These are phyloP conservation scores for Styela plicata DNA, from an alignment of 23 tunicate species.

Conservation along the genomic window DNA sequence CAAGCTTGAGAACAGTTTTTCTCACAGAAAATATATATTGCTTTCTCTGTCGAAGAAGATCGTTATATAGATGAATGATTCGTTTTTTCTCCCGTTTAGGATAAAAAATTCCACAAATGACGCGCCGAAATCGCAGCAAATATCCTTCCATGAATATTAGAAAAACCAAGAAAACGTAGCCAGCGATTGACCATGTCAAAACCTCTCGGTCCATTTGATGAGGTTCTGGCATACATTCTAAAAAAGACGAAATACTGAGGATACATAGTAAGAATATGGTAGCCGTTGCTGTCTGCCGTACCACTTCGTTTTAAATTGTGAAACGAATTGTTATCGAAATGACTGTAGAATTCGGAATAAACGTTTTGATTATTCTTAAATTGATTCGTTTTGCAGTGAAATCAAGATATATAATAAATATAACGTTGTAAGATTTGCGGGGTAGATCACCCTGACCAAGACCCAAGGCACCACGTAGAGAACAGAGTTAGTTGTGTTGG, in stretches of 20 bases:
- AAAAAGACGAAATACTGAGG: background rate
- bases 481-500: no score
- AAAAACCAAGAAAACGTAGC: slow-evolving; percentile 33
- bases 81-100: slow-evolving; percentile 66
- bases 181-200: slow-evolving; percentile 11
- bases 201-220: background rate
- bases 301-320: no score
- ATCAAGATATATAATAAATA: no score
- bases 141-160: slow-evolving; percentile 54
- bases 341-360: no score
- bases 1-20: slow-evolving; percentile 58
- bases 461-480: no score
- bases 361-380: no score
- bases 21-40: slow-evolving; percentile 42
- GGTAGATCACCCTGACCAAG: no score
- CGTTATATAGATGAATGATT: slow-evolving; percentile 66
- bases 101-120: slow-evolving; percentile 53
- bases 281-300: no score
- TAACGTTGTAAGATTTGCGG: no score
- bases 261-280: no score
- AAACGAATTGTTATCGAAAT: no score
- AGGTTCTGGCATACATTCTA: slow-evolving; percentile 68
- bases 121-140: slow-evolving; percentile 68
- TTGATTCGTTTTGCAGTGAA: no score
- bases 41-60: slow-evolving; percentile 72